A percentile compares a stretch with the other conserved stretches of the same genome.
phyloP scores from a whole-genome alignment of 2,888 invertebrate genomes.

The Dioctria linearis region DNA sequence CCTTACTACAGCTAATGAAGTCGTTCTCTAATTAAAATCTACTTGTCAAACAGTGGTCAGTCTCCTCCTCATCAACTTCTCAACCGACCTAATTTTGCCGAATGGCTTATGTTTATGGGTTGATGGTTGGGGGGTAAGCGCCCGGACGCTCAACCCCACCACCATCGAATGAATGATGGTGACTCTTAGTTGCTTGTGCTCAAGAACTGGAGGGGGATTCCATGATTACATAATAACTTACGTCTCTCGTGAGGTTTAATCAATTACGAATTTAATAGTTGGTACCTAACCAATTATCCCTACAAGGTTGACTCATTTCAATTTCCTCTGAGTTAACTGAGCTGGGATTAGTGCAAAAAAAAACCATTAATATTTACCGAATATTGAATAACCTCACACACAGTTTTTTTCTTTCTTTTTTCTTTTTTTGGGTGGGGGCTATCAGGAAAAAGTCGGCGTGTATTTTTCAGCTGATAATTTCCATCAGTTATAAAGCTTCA shows the following conservation, averaged over 20 bases:
- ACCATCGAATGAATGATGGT: not conserved
- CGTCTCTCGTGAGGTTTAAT: conserved; percentile 25
- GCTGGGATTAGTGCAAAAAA: not conserved
- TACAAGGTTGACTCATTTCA: not conserved
- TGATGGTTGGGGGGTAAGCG: not conserved
- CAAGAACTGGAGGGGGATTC: not conserved
- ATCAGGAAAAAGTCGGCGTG: not conserved
- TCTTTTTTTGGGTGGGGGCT: not conserved
- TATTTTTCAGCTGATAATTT: not conserved
- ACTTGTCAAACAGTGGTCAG: conserved; percentile 33
- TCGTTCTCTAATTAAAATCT: conserved; percentile 40
- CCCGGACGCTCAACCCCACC: not conserved
- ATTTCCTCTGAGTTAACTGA: not conserved
- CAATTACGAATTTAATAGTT: conserved; percentile 39
- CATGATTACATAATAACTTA: conserved; percentile 27
- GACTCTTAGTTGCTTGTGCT: not conserved
- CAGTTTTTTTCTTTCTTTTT: no score
- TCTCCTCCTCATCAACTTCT: not conserved
- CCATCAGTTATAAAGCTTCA: not conserved
- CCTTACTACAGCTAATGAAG: conserved; percentile 26
- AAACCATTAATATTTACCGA: not conserved
- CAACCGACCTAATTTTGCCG: conserved; percentile 31
- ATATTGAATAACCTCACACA: not conserved
- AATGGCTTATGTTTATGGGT: not conserved
- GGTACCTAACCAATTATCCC: not conserved